Evolutionary conservation across 2,888 invertebrate species (phyloP).

Genomic region (Imbricaverruca yamaguchii): DNA sequence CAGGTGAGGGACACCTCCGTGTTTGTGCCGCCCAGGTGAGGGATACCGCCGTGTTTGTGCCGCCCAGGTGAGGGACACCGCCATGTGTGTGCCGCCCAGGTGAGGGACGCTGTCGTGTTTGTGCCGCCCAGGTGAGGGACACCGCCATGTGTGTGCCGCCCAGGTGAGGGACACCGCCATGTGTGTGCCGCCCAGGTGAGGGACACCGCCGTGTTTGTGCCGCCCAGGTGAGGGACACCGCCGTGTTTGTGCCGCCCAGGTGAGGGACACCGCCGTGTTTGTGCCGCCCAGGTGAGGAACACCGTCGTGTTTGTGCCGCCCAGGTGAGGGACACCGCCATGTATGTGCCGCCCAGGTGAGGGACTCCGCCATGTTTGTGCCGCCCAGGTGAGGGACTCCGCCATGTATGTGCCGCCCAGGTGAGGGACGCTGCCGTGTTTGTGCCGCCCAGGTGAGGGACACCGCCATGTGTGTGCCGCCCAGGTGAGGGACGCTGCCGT

Average conservation of each 20-base stretch:
- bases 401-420: neutral
- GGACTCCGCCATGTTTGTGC: too few species aligned
- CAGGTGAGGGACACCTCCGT: conserved; percentile 37
- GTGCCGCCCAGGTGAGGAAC: too few species aligned
- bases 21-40: neutral
- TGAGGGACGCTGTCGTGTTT: too few species aligned
- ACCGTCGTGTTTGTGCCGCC: too few species aligned
- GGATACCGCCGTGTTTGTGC: too few species aligned
- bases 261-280: conserved; percentile 32
- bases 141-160: neutral
- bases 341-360: neutral
- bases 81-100: neutral
- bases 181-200: conserved; percentile 41
- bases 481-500: too few species aligned
- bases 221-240: too few species aligned
- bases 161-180: too few species aligned
- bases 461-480: neutral
- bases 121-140: conserved; percentile 39
- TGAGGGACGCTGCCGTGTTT: too few species aligned
- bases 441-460: conserved; percentile 39
- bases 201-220: neutral
- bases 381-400: conserved; percentile 38
- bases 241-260: too few species aligned
- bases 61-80: conserved; percentile 38
- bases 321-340: conserved; percentile 37